Evolutionary conservation across 2,797 vertebrate genomes (phyloP).

Genomic region (Perodicticus potto): DNA sequence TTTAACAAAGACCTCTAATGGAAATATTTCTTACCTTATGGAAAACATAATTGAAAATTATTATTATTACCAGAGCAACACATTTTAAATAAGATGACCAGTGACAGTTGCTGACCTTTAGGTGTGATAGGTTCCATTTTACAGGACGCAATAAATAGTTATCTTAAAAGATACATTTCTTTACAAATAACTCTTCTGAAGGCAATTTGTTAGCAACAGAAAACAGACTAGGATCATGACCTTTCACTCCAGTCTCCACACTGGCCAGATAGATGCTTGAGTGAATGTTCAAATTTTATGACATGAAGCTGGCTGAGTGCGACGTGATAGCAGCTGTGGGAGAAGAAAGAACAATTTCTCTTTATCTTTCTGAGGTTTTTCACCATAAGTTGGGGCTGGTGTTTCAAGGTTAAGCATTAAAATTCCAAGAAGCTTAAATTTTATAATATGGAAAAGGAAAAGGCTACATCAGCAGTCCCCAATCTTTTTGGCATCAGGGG

Average conservation of each 20-base stretch:
- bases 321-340: not conserved
- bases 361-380: slow-evolving; percentile 2
- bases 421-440: slow-evolving; percentile 38
- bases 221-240: not conserved
- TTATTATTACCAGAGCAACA: slow-evolving; percentile 3
- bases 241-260: slow-evolving; percentile 31
- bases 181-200: slow-evolving; percentile 36
- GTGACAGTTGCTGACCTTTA: not conserved
- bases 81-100: slow-evolving; percentile 35
- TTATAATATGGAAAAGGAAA: not conserved
- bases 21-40: slow-evolving; percentile 52
- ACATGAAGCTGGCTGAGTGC: not conserved
- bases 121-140: not conserved
- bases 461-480: not conserved
- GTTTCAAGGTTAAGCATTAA: slow-evolving; percentile 22
- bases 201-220: slow-evolving; percentile 51
- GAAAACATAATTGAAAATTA: slow-evolving; percentile 46
- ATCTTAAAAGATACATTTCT: slow-evolving; percentile 18
- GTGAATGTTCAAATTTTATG: slow-evolving; percentile 27
- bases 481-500: too few species aligned
- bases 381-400: not conserved
- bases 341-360: not conserved
- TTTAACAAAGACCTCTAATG: slow-evolving; percentile 41
- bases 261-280: not conserved
- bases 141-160: not conserved